Conservation (phyloP, 2,113 vertebrate species). For the Casuarius casuarius region DNA sequence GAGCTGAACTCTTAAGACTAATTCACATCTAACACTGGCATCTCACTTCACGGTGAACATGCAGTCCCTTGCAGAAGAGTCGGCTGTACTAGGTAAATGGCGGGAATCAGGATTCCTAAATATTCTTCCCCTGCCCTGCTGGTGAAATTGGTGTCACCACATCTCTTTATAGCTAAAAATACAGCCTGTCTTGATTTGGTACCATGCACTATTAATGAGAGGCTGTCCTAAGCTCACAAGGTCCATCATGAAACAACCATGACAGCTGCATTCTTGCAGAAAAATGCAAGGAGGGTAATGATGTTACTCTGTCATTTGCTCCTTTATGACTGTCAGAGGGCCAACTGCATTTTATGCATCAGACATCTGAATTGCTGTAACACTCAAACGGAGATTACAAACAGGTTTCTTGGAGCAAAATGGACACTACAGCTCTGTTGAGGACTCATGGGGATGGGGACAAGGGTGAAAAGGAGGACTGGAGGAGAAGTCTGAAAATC, state of each 20-base stretch:
- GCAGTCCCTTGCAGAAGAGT: not conserved
- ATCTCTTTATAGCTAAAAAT: not conserved
- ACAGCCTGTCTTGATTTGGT: not conserved
- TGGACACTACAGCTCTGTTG: not conserved
- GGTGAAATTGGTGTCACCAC: not conserved
- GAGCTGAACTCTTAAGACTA: not conserved
- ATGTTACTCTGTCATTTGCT: not conserved
- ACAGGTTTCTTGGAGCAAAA: not conserved
- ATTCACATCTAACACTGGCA: not conserved
- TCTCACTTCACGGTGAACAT: not conserved
- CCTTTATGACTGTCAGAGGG: not conserved
- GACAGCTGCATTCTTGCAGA: not conserved
- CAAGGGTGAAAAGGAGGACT: not conserved
- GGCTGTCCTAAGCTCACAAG: not conserved
- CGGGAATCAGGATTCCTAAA: not conserved
- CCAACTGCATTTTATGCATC: not conserved
- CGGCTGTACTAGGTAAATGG: not conserved
- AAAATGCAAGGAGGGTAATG: not conserved
- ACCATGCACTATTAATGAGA: not conserved
- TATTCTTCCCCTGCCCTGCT: not conserved
- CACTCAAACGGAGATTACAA: not conserved
- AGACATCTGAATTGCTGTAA: not conserved
- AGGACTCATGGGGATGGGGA: not conserved
- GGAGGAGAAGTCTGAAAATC: not conserved
- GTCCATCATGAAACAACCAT: not conserved